Base-by-base conservation (phyloP, 23 tunicate genomes). In the Pegea sp. region DNA sequence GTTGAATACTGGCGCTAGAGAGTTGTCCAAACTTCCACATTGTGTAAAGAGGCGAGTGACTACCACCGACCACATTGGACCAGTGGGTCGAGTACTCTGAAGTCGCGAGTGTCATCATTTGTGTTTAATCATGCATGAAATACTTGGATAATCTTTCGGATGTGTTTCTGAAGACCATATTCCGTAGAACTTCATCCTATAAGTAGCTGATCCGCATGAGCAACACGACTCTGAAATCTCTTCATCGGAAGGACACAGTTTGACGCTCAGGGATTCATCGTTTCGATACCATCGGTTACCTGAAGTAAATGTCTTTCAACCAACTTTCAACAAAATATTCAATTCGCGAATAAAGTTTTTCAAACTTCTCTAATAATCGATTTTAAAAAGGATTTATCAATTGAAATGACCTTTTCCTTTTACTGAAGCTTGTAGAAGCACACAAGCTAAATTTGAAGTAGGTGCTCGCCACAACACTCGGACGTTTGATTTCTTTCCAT, bases 41-140 rank as follows among this genome's bases (percentile, higher is more conserved):
- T 3, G 54, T 30, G 63, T 76, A 77, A 1, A 46, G 32, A 1
- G 28, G 22, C 38, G 68, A 54, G 67, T 90, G 98, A 22, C 76
- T 65, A 0, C 80, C 98, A 20, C 98, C 98, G 26, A 90, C 64
- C 3, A 90, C 63, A 52, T 90, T 90, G 28, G 98, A 90, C 98
- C 98, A 90, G 54, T 90, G 98, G 0, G 98, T 90, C 5, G 98
- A 90, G 58, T 55, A 71, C 5, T 56, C 90, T 71, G 68, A 48
- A 44, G 31, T 19, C 8, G 8, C 8, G 11, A 20, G 24, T 19
- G 13, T 38, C 46, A 38, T 38, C 13, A 38, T 8, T 20, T 11
- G 22, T 11, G 56, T n/a, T 16, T 8, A 27, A 8, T 56, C n/a
- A 25, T 23, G 56, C 32, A 19, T 0, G 29, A 19, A 32, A 29